Evolutionary conservation across 2,797 vertebrate species (phyloP).

Genomic region (Muscicapa comitata): DNA sequence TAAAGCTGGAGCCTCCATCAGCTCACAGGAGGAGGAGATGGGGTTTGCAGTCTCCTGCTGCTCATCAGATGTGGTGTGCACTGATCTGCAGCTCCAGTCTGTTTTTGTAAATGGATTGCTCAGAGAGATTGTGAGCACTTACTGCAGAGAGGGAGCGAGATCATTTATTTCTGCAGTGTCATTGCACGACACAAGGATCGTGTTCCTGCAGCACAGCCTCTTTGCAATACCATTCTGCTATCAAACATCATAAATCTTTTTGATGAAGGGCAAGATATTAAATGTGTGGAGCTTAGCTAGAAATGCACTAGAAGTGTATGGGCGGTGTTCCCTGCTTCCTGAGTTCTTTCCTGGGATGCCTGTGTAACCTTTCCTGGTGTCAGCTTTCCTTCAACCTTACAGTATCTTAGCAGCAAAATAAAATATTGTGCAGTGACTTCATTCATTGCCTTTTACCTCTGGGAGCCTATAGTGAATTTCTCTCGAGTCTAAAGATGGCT

Average conservation of each 20-base stretch:
- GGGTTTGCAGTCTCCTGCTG: not conserved
- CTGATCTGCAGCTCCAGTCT: not conserved
- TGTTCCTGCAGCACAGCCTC: not conserved
- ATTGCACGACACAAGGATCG: not conserved
- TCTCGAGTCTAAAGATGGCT: not conserved
- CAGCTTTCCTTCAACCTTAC: not conserved
- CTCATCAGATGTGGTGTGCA: rapidly evolving
- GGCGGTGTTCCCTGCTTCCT: not conserved
- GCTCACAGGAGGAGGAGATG: not conserved
- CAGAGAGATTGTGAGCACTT: not conserved
- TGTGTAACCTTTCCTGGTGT: not conserved
- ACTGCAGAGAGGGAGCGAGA: not conserved
- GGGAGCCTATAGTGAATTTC: not conserved
- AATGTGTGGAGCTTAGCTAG: not conserved
- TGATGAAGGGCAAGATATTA: not conserved
- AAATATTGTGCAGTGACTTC: conserved; percentile 28
- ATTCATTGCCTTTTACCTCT: conserved; percentile 22
- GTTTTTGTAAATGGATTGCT: not conserved
- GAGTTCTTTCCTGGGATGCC: not conserved
- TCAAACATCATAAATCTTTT: not conserved
- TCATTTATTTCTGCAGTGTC: not conserved
- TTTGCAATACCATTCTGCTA: not conserved
- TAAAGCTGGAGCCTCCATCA: not conserved
- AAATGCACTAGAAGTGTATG: not conserved
- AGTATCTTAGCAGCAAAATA: not conserved